Evolutionary conservation across 2,797 vertebrate genomes (phyloP), one percentile per base, ranked within the genome.

Genomic region (Prionace glauca): DNA sequence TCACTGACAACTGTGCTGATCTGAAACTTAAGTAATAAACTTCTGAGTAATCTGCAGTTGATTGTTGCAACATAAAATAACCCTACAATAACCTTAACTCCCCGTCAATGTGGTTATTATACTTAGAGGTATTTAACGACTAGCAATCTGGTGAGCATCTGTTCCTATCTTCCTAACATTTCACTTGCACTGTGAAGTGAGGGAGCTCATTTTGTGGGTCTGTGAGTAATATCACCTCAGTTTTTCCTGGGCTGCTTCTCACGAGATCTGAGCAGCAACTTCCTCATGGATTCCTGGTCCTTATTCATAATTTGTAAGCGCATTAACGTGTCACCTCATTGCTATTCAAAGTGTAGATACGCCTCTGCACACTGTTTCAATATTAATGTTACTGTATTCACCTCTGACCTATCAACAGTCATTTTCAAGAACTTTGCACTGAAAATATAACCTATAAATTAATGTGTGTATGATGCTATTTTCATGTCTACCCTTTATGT

Each of bases 321-420:
- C 90, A 92, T 24, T 92, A 92, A 92, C n/a, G 10, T 41, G 32
- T 92, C 90, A 92, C 90, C 90, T 92, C 90, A 92, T 92, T 69
- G 65, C n/a, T 92, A 41, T 41, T 92, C 90, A 20, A 16, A 62
- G 65, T 67, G 65, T 24, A 69, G 29, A 91, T 65, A 67, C 32
- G 18, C 62, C 32, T n/a, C 62, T 69, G 90, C 62, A 92, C 62
- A 36, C 36, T 22, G 32, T n/a, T 65, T 62, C 90, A 91, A 67
- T 88, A 65, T n/a, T 90, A 65, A 32, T 91, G 16, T 92, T 67
- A 36, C 90, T 92, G n/a, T 92, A 18, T 92, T 92, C 90, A 36
- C 62, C 41, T 36, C n/a, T 84, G 45, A 84, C 81, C 41, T 22
- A 84, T 45, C 22, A n/a, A 45, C 90, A 10, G 65, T 24, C 8